Evolutionary conservation across 1,140 invertebrate genomes (phyloP).

Genomic region (Caenorhabditis brenneri): DNA sequence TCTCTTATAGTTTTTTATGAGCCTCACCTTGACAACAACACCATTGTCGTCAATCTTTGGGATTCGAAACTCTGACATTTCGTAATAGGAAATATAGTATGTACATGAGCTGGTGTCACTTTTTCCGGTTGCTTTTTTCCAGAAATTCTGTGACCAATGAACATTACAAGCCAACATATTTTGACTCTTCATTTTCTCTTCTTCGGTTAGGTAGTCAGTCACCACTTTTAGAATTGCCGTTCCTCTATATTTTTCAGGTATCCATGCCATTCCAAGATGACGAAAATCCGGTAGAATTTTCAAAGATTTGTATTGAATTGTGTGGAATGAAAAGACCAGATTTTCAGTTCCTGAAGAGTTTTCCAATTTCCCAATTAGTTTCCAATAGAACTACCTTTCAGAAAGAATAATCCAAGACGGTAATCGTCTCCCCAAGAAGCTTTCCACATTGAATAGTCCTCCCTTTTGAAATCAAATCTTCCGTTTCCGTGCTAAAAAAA

Average conservation of each 20-base stretch:
- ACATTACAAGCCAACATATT: conserved; percentile 35
- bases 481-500: not conserved
- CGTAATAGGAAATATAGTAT: conserved; percentile 22
- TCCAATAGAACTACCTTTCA: not conserved
- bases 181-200: not conserved
- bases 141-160: conserved; percentile 23
- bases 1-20: not conserved
- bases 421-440: not conserved
- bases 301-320: conserved; percentile 12
- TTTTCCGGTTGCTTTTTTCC: not conserved
- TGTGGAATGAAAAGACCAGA: not conserved
- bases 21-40: conserved; percentile 21
- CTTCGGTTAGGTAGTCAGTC: not conserved
- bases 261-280: conserved; percentile 24
- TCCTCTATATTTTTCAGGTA: conserved; percentile 8
- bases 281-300: not conserved
- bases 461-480: not conserved
- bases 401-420: not conserved
- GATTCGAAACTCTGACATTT: not conserved
- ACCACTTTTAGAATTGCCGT: not conserved
- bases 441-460: conserved; percentile 4
- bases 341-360: not conserved
- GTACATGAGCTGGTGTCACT: conserved; percentile 12
- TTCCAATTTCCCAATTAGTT: not conserved
- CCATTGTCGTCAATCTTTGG: not conserved